These are phyloP conservation scores for Macquaria australasica DNA, from an alignment of 2,113 vertebrate genomes.

Conservation along the genomic window DNA sequence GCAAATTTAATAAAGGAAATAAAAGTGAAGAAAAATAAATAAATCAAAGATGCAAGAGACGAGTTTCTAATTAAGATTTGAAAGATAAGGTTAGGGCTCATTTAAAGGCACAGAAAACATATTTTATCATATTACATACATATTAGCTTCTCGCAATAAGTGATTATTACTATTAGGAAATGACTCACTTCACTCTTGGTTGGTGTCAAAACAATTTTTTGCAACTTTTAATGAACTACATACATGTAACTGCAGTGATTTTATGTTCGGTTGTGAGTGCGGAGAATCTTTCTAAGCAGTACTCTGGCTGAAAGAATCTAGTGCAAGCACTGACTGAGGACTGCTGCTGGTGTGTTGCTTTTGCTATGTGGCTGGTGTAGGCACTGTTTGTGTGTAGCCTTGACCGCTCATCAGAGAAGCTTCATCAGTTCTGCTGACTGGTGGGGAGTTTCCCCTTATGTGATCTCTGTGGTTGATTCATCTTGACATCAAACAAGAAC, in stretches of 20 bases:
- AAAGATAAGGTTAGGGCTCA: no score
- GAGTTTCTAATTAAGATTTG: no score
- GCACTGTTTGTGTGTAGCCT: background rate
- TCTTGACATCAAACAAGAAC: slow-evolving; percentile 2
- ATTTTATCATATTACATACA: background rate
- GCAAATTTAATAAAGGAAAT: no score
- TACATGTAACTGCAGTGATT: background rate
- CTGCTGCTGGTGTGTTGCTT: background rate
- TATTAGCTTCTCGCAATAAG: background rate
- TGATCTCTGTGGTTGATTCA: slow-evolving; percentile 9
- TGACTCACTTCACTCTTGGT: background rate
- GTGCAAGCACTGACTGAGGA: background rate
- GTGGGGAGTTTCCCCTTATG: slow-evolving; percentile 30
- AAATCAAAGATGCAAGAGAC: no score
- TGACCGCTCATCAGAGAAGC: background rate
- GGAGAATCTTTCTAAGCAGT: background rate
- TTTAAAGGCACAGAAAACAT: background rate
- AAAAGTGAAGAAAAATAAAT: background rate
- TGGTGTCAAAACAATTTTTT: background rate
- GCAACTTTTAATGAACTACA: background rate
- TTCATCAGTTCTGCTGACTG: slow-evolving; percentile 18
- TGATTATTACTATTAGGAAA: background rate
- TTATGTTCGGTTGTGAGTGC: background rate
- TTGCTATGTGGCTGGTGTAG: background rate
- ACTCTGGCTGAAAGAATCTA: background rate